Percentiles rank a stretch among this genome's conserved stretches.
Conservation (phyloP, 1,140 invertebrate genomes). For the Ectropis grisescens region DNA sequence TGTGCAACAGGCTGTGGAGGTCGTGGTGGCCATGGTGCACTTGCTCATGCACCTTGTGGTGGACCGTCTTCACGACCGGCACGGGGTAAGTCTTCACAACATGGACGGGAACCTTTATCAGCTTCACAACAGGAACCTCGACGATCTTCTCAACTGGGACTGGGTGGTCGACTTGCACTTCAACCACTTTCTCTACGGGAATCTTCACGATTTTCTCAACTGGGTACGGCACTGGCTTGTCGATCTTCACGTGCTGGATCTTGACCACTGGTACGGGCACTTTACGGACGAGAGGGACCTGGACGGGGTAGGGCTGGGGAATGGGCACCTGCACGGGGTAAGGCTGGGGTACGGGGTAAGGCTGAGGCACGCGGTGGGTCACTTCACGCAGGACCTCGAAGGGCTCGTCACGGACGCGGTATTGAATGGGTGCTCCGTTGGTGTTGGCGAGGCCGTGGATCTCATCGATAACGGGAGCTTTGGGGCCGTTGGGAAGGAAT, state of each 20-base stretch:
- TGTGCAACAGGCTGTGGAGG: constrained; percentile 10
- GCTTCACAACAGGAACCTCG: constrained; percentile 46
- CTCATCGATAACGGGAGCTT: constrained; percentile 46
- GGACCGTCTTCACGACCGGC: constrained; percentile 50
- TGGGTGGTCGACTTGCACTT: constrained; percentile 50
- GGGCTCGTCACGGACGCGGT: constrained; percentile 42
- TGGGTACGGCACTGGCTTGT: constrained; percentile 59
- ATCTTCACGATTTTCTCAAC: constrained; percentile 60
- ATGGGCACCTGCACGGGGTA: constrained; percentile 52
- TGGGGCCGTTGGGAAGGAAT: constrained; percentile 31
- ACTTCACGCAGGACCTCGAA: constrained; percentile 50
- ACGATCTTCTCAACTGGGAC: constrained; percentile 57
- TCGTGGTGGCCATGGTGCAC: constrained; percentile 19
- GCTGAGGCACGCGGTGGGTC: constrained; percentile 49
- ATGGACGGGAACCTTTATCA: constrained; percentile 45
- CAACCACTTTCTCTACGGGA: constrained; percentile 49
- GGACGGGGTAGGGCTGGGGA: constrained; percentile 60
- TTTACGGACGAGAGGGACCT: constrained; percentile 54
- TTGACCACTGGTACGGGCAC: constrained; percentile 56
- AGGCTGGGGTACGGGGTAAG: constrained; percentile 47
- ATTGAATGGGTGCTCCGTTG: constrained; percentile 48
- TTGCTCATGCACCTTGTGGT: constrained; percentile 37
- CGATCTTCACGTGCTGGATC: constrained; percentile 55
- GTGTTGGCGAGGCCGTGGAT: constrained; percentile 51
- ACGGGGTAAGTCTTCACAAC: constrained; percentile 58